Evolutionary conservation across 2,797 vertebrate genomes (phyloP), one percentile per base, ranked within the genome.

Genomic region (Neoniphon sammara): DNA sequence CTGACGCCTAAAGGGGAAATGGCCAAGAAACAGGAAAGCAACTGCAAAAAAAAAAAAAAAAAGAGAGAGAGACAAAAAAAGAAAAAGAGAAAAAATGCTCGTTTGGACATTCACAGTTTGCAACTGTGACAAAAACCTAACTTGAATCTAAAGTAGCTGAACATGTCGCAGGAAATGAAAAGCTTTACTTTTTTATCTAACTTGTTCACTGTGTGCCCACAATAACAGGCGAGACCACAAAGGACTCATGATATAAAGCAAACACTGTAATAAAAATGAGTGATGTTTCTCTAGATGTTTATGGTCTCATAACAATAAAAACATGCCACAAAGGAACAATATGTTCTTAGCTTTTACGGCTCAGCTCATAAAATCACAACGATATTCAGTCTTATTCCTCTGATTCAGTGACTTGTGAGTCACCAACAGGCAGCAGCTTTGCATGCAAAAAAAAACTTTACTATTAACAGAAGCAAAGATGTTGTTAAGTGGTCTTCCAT

Each of bases 11-110:
- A 61, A 67, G 77, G 71, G 61, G 30, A 87, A 86, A 86, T 44
- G 55, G 77, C 55, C 73, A 85, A 87, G 86, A 90, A 91, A 88
- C 86, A 85, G 87, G 87, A 86, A 88, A 88, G 87, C 78, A 73
- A 78, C 69, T 70, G n/a, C 34, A 42, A 23, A 50, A 60, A 65
- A 79, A 77, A 31, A 31, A 31, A 31, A 31, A 31, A 31, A 31
- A 31, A 6, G 6, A 31, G 6, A 6, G 6, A 31, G 30, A 31
- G 6, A 42, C 23, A 47, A 60, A 65, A 79, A 77, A 84, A 87
- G 85, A 90, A 91, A 87, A 42, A 27, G 47, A 58, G 62, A 79
- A 77, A 80, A 75, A 70, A 73, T 56, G 58, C 73, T 75, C 77
- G 83, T 86, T 87, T 83, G 81, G 77, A 82, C 18, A 31, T 73